phyloP scores from a whole-genome alignment of 2,888 invertebrate genomes.

The Cybosia mesomella region DNA sequence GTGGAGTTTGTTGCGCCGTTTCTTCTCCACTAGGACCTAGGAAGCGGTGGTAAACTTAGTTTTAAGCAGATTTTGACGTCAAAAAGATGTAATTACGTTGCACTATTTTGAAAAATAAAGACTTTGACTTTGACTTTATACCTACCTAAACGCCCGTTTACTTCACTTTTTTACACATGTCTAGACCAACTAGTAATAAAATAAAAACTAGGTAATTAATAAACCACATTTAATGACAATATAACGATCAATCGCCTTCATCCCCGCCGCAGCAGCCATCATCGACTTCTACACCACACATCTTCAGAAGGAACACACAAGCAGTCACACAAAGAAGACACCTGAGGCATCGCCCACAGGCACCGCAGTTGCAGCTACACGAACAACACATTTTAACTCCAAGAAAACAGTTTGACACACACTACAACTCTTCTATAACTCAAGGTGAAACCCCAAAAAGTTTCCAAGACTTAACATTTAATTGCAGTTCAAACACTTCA shows the following conservation, averaged over 20 bases:
- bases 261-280: conserved; percentile 66
- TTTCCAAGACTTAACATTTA: background rate
- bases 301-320: conserved; percentile 68
- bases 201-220: conserved; percentile 16
- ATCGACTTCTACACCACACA: conserved; percentile 75
- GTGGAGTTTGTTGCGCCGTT: too few species aligned
- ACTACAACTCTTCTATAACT: background rate
- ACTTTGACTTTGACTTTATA: too few species aligned
- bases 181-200: conserved; percentile 25
- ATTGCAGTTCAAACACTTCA: background rate
- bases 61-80: too few species aligned
- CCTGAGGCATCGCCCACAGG: conserved; percentile 71
- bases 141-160: background rate
- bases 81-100: too few species aligned
- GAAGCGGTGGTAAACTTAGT: too few species aligned
- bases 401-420: background rate
- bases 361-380: conserved; percentile 69
- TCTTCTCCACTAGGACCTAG: too few species aligned
- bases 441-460: background rate
- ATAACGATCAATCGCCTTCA: conserved; percentile 43
- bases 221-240: conserved; percentile 11
- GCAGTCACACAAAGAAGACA: conserved; percentile 74
- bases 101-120: too few species aligned
- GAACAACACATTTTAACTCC: conserved; percentile 65
- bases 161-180: background rate